A percentile compares a stretch with the other conserved stretches of the same genome.
phyloP scores from a whole-genome alignment of 2,888 invertebrate species.

The Cordylochernes scorpioides region DNA sequence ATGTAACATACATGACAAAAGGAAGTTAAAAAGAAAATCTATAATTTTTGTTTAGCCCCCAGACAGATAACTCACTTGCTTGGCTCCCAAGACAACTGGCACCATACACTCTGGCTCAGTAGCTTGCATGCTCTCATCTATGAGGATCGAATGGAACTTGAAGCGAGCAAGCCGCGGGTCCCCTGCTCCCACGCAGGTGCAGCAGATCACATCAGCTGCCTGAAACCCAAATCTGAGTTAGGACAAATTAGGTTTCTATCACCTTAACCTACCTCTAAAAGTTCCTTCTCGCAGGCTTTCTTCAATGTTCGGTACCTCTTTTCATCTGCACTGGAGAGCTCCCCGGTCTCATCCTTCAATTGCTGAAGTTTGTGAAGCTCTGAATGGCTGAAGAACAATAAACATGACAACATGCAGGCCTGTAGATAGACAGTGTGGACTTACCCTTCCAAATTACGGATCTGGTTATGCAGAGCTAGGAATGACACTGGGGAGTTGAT shows the following conservation, averaged over 20 bases:
- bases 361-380: conserved; percentile 85
- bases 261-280: conserved; percentile 45
- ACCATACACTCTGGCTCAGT: conserved; percentile 98
- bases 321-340: conserved; percentile 80
- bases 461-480: conserved; percentile 84
- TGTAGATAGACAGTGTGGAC: no score
- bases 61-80: no score
- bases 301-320: conserved; percentile 69
- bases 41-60: no score
- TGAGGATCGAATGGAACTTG: conserved; percentile 81
- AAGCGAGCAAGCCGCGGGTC: conserved; percentile 74
- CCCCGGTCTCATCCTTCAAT: conserved; percentile 91
- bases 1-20: no score
- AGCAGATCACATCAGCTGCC: conserved; percentile 94
- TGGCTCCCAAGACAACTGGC: conserved; percentile 84
- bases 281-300: conserved; percentile 61
- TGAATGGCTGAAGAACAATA: conserved; percentile 30
- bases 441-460: conserved; percentile 62
- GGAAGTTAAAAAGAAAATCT: no score
- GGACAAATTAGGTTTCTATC: no score
- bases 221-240: no score
- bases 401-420: no score
- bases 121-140: conserved; percentile 90
- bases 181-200: conserved; percentile 95
- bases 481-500: conserved; percentile 93